phyloP scores from a whole-genome alignment of 30 jellyfish, hydroid and myxozoan species.

The Hydractinia symbiolongicarpus region DNA sequence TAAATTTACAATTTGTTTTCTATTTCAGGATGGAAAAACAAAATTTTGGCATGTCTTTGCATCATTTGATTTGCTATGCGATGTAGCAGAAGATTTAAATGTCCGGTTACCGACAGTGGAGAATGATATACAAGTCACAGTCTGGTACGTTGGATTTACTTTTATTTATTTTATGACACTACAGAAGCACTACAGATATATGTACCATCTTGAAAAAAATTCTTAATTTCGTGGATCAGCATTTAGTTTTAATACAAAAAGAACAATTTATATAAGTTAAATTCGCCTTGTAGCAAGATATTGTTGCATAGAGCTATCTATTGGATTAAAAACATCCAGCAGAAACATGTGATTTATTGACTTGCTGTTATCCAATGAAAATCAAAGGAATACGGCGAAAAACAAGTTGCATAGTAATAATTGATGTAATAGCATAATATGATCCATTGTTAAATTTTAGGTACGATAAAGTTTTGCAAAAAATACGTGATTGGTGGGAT shows the following conservation, averaged over 20 bases:
- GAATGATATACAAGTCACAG: conserved; percentile 29
- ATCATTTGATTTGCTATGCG: conserved; percentile 42
- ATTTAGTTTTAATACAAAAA: background rate
- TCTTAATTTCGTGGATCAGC: background rate
- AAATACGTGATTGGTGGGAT: conserved; percentile 8
- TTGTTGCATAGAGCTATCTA: too few relatives aligned
- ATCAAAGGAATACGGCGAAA: too few relatives aligned
- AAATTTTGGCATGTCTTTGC: conserved; percentile 42
- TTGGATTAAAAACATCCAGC: too few relatives aligned
- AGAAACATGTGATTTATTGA: too few relatives aligned
- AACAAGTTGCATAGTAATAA: too few relatives aligned
- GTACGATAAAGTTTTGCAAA: background rate
- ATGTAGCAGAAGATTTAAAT: conserved; percentile 45
- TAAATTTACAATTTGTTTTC: background rate
- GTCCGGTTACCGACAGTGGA: conserved; percentile 28
- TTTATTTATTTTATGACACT: background rate
- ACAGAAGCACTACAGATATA: too few relatives aligned
- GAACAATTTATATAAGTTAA: background rate
- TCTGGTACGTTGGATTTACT: background rate
- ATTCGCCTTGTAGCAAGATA: background rate
- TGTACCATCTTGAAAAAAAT: background rate
- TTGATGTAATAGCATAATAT: too few relatives aligned
- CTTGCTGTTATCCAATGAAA: too few relatives aligned
- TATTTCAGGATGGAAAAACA: conserved; percentile 30
- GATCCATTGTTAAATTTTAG: background rate